These are phyloP conservation scores for Rhinogobio ventralis DNA, from an alignment of 2,797 vertebrate species.

Conservation along the genomic window DNA sequence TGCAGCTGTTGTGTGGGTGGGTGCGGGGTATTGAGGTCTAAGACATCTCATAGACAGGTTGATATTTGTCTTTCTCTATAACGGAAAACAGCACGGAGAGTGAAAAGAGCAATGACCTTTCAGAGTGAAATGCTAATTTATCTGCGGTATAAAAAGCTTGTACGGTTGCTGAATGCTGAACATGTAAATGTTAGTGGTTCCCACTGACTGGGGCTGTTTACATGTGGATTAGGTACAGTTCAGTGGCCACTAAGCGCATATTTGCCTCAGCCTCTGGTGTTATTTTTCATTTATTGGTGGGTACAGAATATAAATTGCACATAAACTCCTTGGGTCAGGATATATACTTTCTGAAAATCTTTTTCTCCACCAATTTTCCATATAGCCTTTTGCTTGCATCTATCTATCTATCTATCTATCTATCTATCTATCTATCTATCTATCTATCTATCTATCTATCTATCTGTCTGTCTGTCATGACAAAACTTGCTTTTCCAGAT, in stretches of 20 bases:
- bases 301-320: slow-evolving; percentile 61
- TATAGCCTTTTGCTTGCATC: neutral
- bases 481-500: neutral
- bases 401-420: neutral
- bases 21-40: slow-evolving; percentile 22
- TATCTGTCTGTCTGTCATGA: neutral
- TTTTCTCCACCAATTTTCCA: slow-evolving; percentile 14
- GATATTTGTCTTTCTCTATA: slow-evolving; percentile 49
- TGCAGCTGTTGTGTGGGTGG: slow-evolving; percentile 23
- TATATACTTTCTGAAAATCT: slow-evolving; percentile 27
- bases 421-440: neutral
- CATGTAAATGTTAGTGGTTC: slow-evolving; percentile 60
- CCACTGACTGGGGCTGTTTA: slow-evolving; percentile 61
- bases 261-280: slow-evolving; percentile 53
- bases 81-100: slow-evolving; percentile 43
- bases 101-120: slow-evolving; percentile 64
- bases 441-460: too few species aligned
- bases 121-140: slow-evolving; percentile 68
- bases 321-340: slow-evolving; percentile 51
- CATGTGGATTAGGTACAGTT: slow-evolving; percentile 64
- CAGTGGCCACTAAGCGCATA: slow-evolving; percentile 59
- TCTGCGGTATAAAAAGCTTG: slow-evolving; percentile 57
- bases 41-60: slow-evolving; percentile 46
- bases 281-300: slow-evolving; percentile 59
- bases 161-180: slow-evolving; percentile 57